A percentile compares a stretch with the other conserved stretches of the same genome.
phyloP scores from a whole-genome alignment of 2,888 invertebrate genomes.

The Zelleria hepariella region DNA sequence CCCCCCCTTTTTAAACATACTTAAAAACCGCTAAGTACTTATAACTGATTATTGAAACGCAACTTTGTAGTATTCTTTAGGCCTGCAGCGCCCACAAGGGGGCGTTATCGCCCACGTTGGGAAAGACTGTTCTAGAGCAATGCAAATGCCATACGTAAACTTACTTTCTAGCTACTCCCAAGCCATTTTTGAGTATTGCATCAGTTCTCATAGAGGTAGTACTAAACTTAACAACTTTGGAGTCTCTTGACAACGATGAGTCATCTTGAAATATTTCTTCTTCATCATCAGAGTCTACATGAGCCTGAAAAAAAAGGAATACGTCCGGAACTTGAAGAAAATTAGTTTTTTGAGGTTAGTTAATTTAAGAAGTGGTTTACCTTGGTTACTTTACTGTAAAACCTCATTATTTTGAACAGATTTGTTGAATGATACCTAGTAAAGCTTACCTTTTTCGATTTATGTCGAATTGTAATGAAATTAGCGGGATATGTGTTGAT shows the following conservation, averaged over 20 bases:
- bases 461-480: not conserved
- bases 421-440: not conserved
- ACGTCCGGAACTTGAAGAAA: not conserved
- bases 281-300: constrained; percentile 68
- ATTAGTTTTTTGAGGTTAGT: not conserved
- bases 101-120: too few relatives aligned
- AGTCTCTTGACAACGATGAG: constrained; percentile 69
- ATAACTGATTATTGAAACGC: too few relatives aligned
- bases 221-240: constrained; percentile 75
- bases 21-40: too few relatives aligned
- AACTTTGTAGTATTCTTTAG: too few relatives aligned
- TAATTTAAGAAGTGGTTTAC: not conserved
- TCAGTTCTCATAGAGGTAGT: constrained; percentile 80
- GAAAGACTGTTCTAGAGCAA: too few relatives aligned
- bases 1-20: too few relatives aligned
- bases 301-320: constrained; percentile 36
- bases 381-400: not conserved
- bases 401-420: not conserved
- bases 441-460: not conserved
- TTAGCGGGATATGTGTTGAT: not conserved
- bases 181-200: constrained; percentile 76
- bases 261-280: constrained; percentile 55
- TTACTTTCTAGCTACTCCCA: constrained; percentile 82
- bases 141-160: too few relatives aligned
- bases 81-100: too few relatives aligned